Evolutionary conservation across 1,140 invertebrate species (phyloP), one percentile per base, ranked within the genome.

Genomic region (Pomacea maculata): DNA sequence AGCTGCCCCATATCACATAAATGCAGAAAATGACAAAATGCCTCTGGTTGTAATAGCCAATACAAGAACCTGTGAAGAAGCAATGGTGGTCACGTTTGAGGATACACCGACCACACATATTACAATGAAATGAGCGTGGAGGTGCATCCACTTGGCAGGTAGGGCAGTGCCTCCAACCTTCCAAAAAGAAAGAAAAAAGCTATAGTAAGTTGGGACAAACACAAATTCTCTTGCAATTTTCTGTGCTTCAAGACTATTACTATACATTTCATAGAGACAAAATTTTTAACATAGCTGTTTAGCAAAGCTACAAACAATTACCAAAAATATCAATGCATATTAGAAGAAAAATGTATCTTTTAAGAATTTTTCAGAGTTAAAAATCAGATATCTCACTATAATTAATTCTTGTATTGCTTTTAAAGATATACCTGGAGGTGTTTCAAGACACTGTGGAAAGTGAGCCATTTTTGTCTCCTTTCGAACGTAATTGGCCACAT

Each of bases 81-180:
- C 89, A 90, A 78, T 90, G 89, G 70, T 90, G 89, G 78, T 90
- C 89, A 65, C 89, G 83, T 76, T 87, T 86, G 63, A 90, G 84
- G 25, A 90, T 84, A 79, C 89, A 90, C 21, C 80, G 80, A 57
- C 88, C 84, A 80, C 89, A 90, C 4, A 88, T 67, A 29, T 75
- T 81, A 73, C 89, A 90, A 78, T 90, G 89, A 79, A 87, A 86
- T 12, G 87, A 86, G 70, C 89, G 83, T 1, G 89, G 89, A 57
- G 89, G 89, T 14, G 83, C 87, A 72, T 88, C 83, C 72, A 85
- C 74, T 80, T 88, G 80, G 67, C 79, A 83, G 45, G 75, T 65
- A 15, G 76, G 75, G 70, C 82, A 83, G 25, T 61, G 52, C 71
- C 78, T 81, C 83, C 83, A 83, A 3, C 83, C 83, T 80, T 57